Evolutionary conservation across 2,797 vertebrate species (phyloP).

Genomic region (Gallinago stenura): DNA sequence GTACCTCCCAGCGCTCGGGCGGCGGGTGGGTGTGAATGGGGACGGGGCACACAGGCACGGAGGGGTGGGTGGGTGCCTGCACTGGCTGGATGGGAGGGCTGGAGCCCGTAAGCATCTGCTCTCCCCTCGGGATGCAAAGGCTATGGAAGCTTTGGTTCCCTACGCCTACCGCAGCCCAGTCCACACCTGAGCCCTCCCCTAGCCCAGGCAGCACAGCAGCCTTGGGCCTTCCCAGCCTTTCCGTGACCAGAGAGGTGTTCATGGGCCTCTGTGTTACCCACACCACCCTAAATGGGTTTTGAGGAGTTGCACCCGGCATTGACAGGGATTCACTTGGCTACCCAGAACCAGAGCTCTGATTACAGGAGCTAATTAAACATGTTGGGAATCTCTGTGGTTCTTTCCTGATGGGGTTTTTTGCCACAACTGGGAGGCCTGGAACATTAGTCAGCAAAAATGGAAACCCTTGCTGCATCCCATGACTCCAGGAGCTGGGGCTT

Average conservation of each 20-base stretch:
- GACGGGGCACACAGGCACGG: rapidly evolving
- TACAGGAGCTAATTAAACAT: not conserved
- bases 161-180: rapidly evolving
- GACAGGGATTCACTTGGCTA: not conserved
- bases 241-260: not conserved
- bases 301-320: rapidly evolving
- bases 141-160: not conserved
- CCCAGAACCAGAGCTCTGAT: not conserved
- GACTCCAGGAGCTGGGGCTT: not conserved
- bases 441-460: not conserved
- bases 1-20: not conserved
- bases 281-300: rapidly evolving
- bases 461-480: not conserved
- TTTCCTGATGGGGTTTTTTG: not conserved
- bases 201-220: not conserved
- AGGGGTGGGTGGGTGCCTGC: not conserved
- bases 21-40: not conserved
- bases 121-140: rapidly evolving
- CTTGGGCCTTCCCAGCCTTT: not conserved
- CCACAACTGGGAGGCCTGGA: not conserved
- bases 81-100: rapidly evolving
- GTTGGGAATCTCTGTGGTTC: not conserved
- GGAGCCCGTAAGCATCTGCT: rapidly evolving
- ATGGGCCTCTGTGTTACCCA: rapidly evolving
- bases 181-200: rapidly evolving